Evolutionary conservation across 2,888 invertebrate genomes (phyloP), one percentile per base, ranked within the genome.

Genomic region (Molanna angustata): DNA sequence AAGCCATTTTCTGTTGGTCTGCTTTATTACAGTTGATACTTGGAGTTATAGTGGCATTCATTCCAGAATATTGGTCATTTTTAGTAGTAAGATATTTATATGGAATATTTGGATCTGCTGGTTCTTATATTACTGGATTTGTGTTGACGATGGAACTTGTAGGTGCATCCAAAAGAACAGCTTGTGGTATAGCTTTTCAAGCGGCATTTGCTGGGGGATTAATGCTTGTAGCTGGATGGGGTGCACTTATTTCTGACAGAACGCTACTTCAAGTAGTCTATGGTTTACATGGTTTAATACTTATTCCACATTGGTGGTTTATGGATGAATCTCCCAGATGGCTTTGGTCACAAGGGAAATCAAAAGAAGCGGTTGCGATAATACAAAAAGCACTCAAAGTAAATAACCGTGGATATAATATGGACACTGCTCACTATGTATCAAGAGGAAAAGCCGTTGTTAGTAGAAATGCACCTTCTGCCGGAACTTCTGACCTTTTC

Each of bases 261-360:
- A 80, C 83, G 68, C 69, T 83, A 62, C 75, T 92, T n/a, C 92
- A 92, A 72, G 74, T 89, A 1, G 71, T 88, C 2, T 90, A 90
- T 63, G 91, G 90, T 1, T 70, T 88, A 21, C 92, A 92, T 63
- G 81, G 86, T 45, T 69, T 83, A 14, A 66, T 90, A 0, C 76
- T 92, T 1, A 69, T 91, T 22, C 86, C 83, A 1, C 90, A 92
- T 65, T 90, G 89, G 80, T 91, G 92, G 92, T 71, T 90, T 3
- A 86, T 93, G 81, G 91, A 92, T 62, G 92, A 93, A 72, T 92
- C 91, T 4, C 90, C 91, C 0, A 80, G 91, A 13, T 93, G 92
- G 92, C 69, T 92, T 4, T 92, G 92, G 91, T 83, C 86, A 27
- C 89, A 91, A 66, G 91, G 90, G 1, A 78, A 85, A 41, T 73